Base-by-base conservation (phyloP, 2,888 invertebrate species). In the Ichneumoninae sp. region DNA sequence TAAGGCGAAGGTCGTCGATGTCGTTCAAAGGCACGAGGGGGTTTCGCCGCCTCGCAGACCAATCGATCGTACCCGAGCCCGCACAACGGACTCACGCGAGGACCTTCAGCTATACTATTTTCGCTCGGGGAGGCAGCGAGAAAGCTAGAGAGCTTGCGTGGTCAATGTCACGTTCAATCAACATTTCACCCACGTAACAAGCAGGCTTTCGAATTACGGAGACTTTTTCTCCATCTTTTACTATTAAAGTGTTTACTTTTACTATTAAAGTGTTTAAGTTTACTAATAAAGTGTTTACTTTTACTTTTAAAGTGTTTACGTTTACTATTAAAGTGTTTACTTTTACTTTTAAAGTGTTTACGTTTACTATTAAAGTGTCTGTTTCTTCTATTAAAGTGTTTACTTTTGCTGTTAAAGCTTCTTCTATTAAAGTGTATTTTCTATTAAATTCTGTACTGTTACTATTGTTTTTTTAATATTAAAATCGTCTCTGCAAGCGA, bases 131-230 rank as follows among this genome's bases (percentile, higher is more conserved):
- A 70, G 70, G 26, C 19, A 71, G 70, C 44, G 57, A 60, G 33
- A 26, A 36, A 52, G 65, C 13, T 52, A 1, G 22, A 52, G 33
- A 69, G 70, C 50, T 50, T 26, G 50, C 60, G 57, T 69, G 73
- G 83, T 74, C 83, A 83, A 74, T 78, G 69, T 78, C 68, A 78
- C 73, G 68, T 60, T 60, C 57, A 22, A 78, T 74, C 78, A 69
- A 74, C 74, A 78, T 83, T 83, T 69, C 50, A 47, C 22, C 69
- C 78, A 78, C 83, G 83, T 78, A 78, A 78, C 63, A 30, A 73
- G 13, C 65, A 36, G 54, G 33, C 36, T 57, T 50, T 57, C 50
- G 47, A 66, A 69, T 30, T 8, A 13, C 69, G 44, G 60, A 19
- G 69, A 69, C 33, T 69, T 69, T n/a, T 63, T 30, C 69, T 52